Percentiles rank a stretch among this genome's conserved stretches.
These are phyloP conservation scores for Eumeta japonica DNA, from an alignment of 1,140 invertebrate genomes.

Conservation along the genomic window DNA sequence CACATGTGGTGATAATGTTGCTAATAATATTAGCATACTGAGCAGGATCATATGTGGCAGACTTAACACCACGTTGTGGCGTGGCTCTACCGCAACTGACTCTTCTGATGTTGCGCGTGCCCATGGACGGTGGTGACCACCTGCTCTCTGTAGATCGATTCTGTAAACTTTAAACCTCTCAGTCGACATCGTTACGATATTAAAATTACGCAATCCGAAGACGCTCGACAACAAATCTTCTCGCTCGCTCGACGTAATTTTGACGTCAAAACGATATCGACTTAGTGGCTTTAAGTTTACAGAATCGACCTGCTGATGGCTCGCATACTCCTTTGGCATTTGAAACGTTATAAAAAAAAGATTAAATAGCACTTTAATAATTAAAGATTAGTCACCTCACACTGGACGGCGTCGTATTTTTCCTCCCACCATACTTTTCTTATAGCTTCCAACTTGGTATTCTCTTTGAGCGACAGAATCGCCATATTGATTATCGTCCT, in stretches of 20 bases:
- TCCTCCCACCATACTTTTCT: conserved; percentile 87
- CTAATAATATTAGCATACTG: no score
- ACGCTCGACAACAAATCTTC: neutral
- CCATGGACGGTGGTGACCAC: no score
- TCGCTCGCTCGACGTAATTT: no score
- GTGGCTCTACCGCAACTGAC: neutral
- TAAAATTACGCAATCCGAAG: neutral
- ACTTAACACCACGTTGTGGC: no score
- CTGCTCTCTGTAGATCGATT: neutral
- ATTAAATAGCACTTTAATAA: no score
- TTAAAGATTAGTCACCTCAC: conserved; percentile 53
- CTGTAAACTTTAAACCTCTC: neutral
- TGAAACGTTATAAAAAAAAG: no score
- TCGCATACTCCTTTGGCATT: no score
- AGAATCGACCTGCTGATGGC: no score
- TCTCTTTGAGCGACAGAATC: conserved; percentile 79
- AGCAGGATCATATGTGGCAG: no score
- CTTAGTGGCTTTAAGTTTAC: neutral
- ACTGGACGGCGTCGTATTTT: conserved; percentile 55
- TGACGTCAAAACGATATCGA: no score
- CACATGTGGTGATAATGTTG: no score
- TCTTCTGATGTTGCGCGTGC: neutral
- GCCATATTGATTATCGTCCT: conserved; percentile 69
- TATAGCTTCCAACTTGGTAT: conserved; percentile 68
- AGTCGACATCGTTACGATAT: no score